Conservation (phyloP, 2,113 vertebrate genomes). For the Leptocoma aspasia region DNA sequence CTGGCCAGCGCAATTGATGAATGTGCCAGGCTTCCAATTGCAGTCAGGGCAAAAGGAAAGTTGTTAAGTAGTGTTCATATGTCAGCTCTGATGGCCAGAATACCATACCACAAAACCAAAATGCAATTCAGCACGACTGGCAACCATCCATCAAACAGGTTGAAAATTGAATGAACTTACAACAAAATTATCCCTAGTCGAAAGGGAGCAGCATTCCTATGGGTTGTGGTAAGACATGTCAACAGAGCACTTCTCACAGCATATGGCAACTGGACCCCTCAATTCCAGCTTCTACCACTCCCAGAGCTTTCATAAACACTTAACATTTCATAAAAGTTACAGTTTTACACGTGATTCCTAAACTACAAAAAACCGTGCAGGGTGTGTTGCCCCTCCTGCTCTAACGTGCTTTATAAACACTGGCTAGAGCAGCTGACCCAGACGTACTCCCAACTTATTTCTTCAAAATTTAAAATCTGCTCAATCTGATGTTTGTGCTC, state of each 20-base stretch:
- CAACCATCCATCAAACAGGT: slow-evolving; percentile 51
- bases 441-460: slow-evolving; percentile 47
- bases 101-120: slow-evolving; percentile 12
- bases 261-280: not conserved
- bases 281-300: slow-evolving; percentile 22
- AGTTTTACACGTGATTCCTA: slow-evolving; percentile 65
- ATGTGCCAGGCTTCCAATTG: not conserved
- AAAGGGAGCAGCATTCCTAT: slow-evolving; percentile 58
- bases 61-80: slow-evolving; percentile 52
- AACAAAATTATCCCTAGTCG: slow-evolving; percentile 36
- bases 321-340: slow-evolving; percentile 70
- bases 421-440: slow-evolving; percentile 55
- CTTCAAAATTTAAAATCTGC: slow-evolving; percentile 70
- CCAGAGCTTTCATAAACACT: slow-evolving; percentile 74
- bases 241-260: not conserved
- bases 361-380: slow-evolving; percentile 43
- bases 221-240: slow-evolving; percentile 41
- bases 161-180: slow-evolving; percentile 63
- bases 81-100: slow-evolving; percentile 4
- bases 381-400: not conserved
- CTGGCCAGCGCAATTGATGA: not conserved
- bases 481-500: slow-evolving; percentile 27
- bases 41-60: slow-evolving; percentile 28
- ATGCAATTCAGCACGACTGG: slow-evolving; percentile 29
- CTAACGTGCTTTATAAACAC: slow-evolving; percentile 64